Base-by-base conservation (phyloP, 2,888 invertebrate genomes). In the Ommatoiulus sabulosus region DNA sequence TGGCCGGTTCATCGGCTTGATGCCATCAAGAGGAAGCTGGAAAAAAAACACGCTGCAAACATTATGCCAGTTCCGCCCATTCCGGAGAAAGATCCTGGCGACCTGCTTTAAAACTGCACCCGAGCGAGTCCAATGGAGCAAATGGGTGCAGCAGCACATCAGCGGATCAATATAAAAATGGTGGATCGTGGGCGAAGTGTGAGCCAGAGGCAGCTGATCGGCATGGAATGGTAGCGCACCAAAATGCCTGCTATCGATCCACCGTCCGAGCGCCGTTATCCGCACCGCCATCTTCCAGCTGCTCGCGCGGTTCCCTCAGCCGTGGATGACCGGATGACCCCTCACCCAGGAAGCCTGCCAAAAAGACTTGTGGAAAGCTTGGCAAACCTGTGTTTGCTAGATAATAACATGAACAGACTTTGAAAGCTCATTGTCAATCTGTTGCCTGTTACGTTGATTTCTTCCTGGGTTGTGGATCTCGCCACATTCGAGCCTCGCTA, bases 61-160 rank as follows among this genome's bases (percentile, higher is more conserved):
- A 6, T 63, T 63, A 3, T n/a, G n/a, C 63, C 17, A 5, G n/a
- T 63, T 63, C 17, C 63, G 63, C 63, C 63, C 63, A 63, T 63
- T 63, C 3, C n/a, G n/a, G 63, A 10, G 17, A 57, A 63, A n/a
- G 63, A 17, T 17, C 63, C 63, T 17, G n/a, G n/a, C 63, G 63
- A 63, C 63, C 63, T 63, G 63, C 63, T 63, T 63, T 63, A n/a
- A 63, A 63, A 10, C 17, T n/a, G n/a, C 63, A 63, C n/a, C n/a
- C 63, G 63, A 63, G 63, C 63, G n/a, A 63, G 63, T 63, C 63
- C 63, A 63, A 17, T 63, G 63, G n/a, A 63, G 63, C 17, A 63
- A 63, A 63, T n/a, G 63, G 63, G 63, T 63, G 17, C 63, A 2
- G 63, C 63, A 52, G 8, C 52, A 10, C 52, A 52, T 10, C 52